Conservation (phyloP, 2,113 vertebrate genomes). For the Polypterus senegalus region DNA sequence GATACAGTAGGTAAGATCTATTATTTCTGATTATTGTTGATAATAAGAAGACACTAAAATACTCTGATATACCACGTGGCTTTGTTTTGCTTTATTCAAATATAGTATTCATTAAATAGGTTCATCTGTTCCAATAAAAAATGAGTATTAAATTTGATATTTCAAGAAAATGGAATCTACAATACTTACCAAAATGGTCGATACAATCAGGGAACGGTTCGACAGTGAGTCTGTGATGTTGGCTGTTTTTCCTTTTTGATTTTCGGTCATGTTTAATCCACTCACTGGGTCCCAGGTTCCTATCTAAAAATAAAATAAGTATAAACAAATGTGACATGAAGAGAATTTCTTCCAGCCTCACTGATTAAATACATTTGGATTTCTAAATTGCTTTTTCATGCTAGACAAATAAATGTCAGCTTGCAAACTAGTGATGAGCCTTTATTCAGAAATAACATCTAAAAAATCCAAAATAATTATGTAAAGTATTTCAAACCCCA, state of each 20-base stretch:
- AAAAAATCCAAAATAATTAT: background rate
- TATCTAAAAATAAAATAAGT: constrained; percentile 58
- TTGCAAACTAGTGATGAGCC: background rate
- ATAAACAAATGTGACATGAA: background rate
- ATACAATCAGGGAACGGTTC: constrained; percentile 84
- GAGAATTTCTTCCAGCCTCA: background rate
- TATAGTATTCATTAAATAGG: too few species aligned
- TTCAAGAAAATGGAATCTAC: background rate
- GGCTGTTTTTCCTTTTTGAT: constrained; percentile 80
- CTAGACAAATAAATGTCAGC: background rate
- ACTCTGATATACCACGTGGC: too few species aligned
- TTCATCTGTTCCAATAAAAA: too few species aligned
- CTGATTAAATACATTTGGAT: background rate
- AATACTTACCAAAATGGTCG: constrained; percentile 83
- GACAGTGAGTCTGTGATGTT: constrained; percentile 90
- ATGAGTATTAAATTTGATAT: too few species aligned
- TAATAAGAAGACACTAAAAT: too few species aligned
- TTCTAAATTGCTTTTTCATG: background rate
- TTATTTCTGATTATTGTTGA: too few species aligned
- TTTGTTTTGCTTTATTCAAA: too few species aligned
- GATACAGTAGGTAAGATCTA: too few species aligned
- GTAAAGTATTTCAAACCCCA: background rate
- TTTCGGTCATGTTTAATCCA: constrained; percentile 94
- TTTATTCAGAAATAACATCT: background rate
- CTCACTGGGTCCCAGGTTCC: constrained; percentile 91